Evolutionary conservation across 2,888 invertebrate species (phyloP), one percentile per base, ranked within the genome.

Genomic region (Apantesis nais): DNA sequence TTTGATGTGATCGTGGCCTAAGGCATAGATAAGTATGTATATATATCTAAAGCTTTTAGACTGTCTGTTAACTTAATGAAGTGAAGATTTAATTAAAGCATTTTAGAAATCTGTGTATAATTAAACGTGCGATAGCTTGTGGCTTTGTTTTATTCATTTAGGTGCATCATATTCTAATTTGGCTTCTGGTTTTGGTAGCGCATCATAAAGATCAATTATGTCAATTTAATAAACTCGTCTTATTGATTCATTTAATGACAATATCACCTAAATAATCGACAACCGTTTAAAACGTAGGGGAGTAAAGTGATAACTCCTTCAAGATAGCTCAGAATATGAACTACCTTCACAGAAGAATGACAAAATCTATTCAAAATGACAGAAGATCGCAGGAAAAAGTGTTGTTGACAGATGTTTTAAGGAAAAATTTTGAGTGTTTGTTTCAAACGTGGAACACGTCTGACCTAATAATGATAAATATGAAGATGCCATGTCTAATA

Each of bases 21-120:
- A 68, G 62, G 68, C 68, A 52, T 62, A 62, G 37, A 55, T 25
- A 60, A 9, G 9, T 63, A 31, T n/a, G n/a, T n/a, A n/a, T n/a
- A n/a, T n/a, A n/a, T n/a, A 58, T 61, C 37, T 61, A 63, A 31
- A 77, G 74, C 73, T 39, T 55, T 62, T 25, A 64, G 41, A 67
- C n/a, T 22, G 41, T 67, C 22, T 61, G 44, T 61, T 31, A 16
- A 67, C 41, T 19, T 66, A 66, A 66, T 41, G n/a, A 34, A 48
- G 29, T 63, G 19, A 66, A 41, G 29, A 31, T 67, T 61, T 44
- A n/a, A n/a, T n/a, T 61, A 67, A 11, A n/a, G 16, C 22, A 9
- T 58, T 55, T 55, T 66, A 52, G n/a, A 65, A 52, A 37, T 65
- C 52, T 48, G 14, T 31, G 12, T 7, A 48, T 48, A 7, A 34